Evolutionary conservation across 2,888 invertebrate species (phyloP).

Genomic region (Lasiommata megera): DNA sequence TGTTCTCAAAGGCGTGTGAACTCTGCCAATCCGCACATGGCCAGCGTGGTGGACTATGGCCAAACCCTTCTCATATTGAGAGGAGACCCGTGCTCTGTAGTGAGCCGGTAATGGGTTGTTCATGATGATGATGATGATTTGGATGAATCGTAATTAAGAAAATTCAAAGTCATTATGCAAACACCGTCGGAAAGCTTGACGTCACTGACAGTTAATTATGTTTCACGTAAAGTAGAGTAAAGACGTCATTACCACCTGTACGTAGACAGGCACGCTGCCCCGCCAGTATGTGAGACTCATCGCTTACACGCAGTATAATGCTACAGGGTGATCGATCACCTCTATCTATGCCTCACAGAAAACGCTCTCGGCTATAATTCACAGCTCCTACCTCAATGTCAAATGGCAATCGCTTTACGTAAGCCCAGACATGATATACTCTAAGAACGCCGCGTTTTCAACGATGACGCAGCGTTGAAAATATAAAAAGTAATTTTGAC

Average conservation of each 20-base stretch:
- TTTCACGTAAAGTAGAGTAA: neutral
- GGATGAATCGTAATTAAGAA: too few relatives aligned
- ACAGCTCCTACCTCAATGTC: slow-evolving; percentile 10
- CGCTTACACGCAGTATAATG: slow-evolving; percentile 1
- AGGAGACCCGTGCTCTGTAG: too few relatives aligned
- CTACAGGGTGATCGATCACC: slow-evolving; percentile 7
- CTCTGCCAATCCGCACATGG: too few relatives aligned
- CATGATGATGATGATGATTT: too few relatives aligned
- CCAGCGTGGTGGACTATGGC: too few relatives aligned
- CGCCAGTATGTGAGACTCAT: neutral
- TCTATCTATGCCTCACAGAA: slow-evolving; percentile 3
- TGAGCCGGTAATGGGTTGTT: too few relatives aligned
- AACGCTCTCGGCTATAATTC: slow-evolving; percentile 4
- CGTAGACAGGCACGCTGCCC: neutral
- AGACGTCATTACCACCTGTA: neutral
- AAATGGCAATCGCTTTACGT: slow-evolving; percentile 2
- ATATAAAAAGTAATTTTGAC: too few relatives aligned
- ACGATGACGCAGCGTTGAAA: neutral
- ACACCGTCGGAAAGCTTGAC: too few relatives aligned
- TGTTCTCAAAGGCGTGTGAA: too few relatives aligned
- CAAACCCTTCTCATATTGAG: too few relatives aligned
- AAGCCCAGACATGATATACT: neutral
- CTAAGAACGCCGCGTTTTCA: neutral
- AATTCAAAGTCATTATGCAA: too few relatives aligned
- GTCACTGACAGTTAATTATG: too few relatives aligned